Conservation (phyloP, 2,113 vertebrate genomes). For the Brevimyrus niger region DNA sequence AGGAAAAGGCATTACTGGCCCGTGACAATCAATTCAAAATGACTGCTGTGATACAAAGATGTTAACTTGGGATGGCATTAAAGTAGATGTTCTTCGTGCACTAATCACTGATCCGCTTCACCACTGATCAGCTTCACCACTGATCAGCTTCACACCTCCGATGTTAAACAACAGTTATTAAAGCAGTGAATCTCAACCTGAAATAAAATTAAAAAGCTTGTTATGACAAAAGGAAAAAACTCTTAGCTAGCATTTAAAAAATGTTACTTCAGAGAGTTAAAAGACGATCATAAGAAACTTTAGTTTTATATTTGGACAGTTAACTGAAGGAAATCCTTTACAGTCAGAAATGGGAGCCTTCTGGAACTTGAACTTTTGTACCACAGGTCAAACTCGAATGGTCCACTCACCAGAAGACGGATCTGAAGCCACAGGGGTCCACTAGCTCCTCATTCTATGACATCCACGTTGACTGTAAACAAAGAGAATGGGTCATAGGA, state of each 20-base stretch:
- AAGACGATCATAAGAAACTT: neutral
- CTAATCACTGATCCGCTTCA: neutral
- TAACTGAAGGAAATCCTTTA: neutral
- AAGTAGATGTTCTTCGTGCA: neutral
- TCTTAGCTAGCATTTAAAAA: neutral
- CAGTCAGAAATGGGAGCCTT: neutral
- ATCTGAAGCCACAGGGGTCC: neutral
- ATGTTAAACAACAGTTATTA: neutral
- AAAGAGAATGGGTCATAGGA: neutral
- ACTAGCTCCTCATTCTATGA: neutral
- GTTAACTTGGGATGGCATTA: neutral
- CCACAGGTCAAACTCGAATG: neutral
- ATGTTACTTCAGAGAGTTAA: neutral
- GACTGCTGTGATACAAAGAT: neutral
- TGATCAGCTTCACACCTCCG: neutral
- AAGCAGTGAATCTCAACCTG: constrained; percentile 1
- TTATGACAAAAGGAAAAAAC: neutral
- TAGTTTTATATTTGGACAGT: neutral
- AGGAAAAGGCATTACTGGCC: neutral
- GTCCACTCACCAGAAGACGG: neutral
- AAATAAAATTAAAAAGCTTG: neutral
- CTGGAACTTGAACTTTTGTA: neutral
- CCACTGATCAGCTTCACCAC: neutral
- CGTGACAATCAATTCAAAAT: neutral
- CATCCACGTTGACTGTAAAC: neutral